These are phyloP conservation scores for Heliangelus exortis DNA, from an alignment of 2,797 vertebrate species.

Conservation along the genomic window DNA sequence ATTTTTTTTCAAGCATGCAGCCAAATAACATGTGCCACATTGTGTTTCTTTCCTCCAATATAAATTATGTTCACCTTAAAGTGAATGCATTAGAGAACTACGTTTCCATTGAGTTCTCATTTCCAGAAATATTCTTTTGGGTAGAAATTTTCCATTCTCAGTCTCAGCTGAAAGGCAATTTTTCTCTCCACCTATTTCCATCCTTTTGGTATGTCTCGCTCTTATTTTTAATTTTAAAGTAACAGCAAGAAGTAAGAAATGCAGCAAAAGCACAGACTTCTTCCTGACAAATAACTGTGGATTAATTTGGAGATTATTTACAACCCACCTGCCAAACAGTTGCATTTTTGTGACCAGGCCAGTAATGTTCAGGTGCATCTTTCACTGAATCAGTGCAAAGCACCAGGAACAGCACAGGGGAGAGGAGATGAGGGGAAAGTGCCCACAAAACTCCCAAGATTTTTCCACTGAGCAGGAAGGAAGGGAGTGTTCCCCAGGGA, in stretches of 20 bases:
- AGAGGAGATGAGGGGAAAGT: neutral
- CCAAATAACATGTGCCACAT: neutral
- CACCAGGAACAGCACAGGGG: neutral
- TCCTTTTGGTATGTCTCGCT: neutral
- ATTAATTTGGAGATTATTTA: neutral
- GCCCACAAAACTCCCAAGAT: neutral
- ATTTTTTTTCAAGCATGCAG: neutral
- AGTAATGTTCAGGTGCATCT: fast-evolving
- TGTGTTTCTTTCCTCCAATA: slow-evolving; percentile 22
- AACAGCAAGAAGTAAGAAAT: neutral
- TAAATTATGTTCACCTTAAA: slow-evolving; percentile 52
- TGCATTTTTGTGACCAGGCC: neutral
- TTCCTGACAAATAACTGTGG: neutral
- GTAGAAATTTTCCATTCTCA: slow-evolving; percentile 28
- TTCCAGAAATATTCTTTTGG: slow-evolving; percentile 46
- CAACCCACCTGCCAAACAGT: neutral
- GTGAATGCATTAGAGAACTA: slow-evolving; percentile 26
- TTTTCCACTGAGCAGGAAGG: neutral
- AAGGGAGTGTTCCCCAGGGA: neutral
- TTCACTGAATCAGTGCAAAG: neutral
- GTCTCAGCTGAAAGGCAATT: neutral
- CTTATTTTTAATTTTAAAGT: slow-evolving; percentile 41
- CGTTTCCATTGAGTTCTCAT: slow-evolving; percentile 14
- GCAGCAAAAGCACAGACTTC: neutral
- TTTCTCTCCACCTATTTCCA: slow-evolving; percentile 24